Evolutionary conservation across 2,797 vertebrate genomes (phyloP).

Genomic region (Alfaro cultratus): DNA sequence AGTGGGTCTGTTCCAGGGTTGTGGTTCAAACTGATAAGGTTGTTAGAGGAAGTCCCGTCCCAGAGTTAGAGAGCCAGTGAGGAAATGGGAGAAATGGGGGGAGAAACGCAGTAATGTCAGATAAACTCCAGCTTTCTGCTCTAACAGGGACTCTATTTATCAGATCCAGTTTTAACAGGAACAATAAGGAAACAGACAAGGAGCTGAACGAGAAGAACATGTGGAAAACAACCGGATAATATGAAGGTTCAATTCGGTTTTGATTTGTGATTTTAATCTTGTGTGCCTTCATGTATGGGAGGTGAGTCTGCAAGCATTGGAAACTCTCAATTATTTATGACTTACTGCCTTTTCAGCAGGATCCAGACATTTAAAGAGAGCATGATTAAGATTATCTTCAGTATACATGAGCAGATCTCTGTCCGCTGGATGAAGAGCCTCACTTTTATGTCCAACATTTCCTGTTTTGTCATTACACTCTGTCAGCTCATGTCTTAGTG

Average conservation of each 20-base stretch:
- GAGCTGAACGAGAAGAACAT: slow-evolving; percentile 5
- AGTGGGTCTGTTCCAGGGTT: slow-evolving; percentile 57
- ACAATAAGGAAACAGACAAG: neutral
- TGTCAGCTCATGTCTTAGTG: neutral
- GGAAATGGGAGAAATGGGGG: slow-evolving; percentile 73
- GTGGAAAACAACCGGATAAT: neutral
- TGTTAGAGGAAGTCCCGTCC: slow-evolving; percentile 83
- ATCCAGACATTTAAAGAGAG: neutral
- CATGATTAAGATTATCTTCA: neutral
- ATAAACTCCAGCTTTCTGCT: slow-evolving; percentile 65
- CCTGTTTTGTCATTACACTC: neutral
- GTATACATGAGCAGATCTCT: neutral
- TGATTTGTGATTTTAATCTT: neutral
- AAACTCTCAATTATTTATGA: neutral
- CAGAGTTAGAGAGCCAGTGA: slow-evolving; percentile 72
- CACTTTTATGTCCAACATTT: neutral
- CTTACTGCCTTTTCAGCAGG: neutral
- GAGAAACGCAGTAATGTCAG: slow-evolving; percentile 69
- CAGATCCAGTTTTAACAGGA: slow-evolving; percentile 57
- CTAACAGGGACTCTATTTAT: slow-evolving; percentile 25
- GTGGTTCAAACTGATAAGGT: slow-evolving; percentile 82
- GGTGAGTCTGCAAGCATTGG: neutral
- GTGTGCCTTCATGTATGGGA: neutral
- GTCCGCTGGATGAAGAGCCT: neutral
- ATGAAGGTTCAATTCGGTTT: neutral